These are phyloP conservation scores for Eueides isabella DNA, from an alignment of 1,140 invertebrate genomes.

Conservation along the genomic window DNA sequence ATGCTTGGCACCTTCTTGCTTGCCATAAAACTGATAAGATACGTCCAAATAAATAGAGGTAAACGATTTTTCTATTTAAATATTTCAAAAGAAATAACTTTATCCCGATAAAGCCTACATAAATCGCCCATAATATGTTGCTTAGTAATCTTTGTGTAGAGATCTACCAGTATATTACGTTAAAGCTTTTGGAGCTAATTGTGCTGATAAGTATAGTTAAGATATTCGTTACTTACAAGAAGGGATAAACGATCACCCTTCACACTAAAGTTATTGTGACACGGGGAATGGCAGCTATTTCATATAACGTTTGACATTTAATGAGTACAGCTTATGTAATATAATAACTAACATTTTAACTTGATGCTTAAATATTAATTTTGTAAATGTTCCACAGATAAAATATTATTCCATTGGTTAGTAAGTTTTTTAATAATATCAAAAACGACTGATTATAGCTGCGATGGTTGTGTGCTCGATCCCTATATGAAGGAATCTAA, in stretches of 20 bases:
- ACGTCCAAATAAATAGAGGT: constrained; percentile 59
- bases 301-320: constrained; percentile 37
- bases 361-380: no score
- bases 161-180: constrained; percentile 50
- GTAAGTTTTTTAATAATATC: no score
- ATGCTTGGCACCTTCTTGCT: constrained; percentile 51
- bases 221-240: constrained; percentile 26
- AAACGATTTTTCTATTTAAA: constrained; percentile 61
- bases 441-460: no score
- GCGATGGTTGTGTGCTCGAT: no score
- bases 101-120: constrained; percentile 50
- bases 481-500: no score
- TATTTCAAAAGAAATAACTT: constrained; percentile 59
- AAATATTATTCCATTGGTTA: no score
- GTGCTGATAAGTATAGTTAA: constrained; percentile 37
- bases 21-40: constrained; percentile 55
- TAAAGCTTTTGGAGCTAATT: constrained; percentile 42
- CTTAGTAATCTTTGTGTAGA: constrained; percentile 38
- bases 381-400: background rate
- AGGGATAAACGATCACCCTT: constrained; percentile 29
- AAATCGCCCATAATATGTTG: constrained; percentile 49
- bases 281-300: constrained; percentile 29
- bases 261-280: constrained; percentile 32
- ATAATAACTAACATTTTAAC: constrained; percentile 33
- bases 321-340: constrained; percentile 21